Conservation (phyloP, 2,888 invertebrate species). For the Isotomurus palustris region DNA sequence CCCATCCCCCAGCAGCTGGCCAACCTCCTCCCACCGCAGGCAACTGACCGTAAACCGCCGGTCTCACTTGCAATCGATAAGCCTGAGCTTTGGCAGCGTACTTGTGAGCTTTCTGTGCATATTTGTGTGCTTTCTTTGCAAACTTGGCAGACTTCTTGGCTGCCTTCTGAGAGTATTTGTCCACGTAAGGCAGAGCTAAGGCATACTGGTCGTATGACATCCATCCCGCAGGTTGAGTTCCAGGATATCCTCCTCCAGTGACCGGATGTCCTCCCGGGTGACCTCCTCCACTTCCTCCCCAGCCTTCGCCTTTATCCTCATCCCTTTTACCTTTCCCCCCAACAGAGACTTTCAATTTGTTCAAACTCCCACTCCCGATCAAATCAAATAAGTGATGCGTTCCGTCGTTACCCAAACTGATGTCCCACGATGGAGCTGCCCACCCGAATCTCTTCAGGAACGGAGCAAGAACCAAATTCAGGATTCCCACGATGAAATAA, state of each 20-base stretch:
- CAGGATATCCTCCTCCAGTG: not conserved
- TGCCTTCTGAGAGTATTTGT: slow-evolving; percentile 4
- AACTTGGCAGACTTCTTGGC: slow-evolving; percentile 2
- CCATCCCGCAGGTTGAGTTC: not conserved
- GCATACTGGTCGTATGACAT: slow-evolving; percentile 7
- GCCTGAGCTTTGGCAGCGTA: slow-evolving; percentile 7
- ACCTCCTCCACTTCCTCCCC: not conserved
- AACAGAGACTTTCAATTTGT: not conserved
- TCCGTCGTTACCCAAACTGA: slow-evolving; percentile 15
- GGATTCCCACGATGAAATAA: slow-evolving; percentile 12
- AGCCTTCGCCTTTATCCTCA: not conserved
- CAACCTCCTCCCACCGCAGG: no score
- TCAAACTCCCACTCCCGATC: not conserved
- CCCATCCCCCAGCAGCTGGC: no score
- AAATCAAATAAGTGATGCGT: not conserved
- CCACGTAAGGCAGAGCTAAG: not conserved
- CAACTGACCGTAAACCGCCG: not conserved
- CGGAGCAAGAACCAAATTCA: slow-evolving; percentile 17
- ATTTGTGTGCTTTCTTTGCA: slow-evolving; percentile 7
- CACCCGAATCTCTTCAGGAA: slow-evolving; percentile 19
- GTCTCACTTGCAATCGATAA: not conserved
- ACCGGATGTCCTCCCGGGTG: not conserved
- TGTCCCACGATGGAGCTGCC: slow-evolving; percentile 18
- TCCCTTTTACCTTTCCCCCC: no score
- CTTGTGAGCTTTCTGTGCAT: slow-evolving; percentile 7